A percentile compares a stretch with the other conserved stretches of the same genome.
phyloP scores from a whole-genome alignment of 2,797 vertebrate species.

The Argya squamiceps region DNA sequence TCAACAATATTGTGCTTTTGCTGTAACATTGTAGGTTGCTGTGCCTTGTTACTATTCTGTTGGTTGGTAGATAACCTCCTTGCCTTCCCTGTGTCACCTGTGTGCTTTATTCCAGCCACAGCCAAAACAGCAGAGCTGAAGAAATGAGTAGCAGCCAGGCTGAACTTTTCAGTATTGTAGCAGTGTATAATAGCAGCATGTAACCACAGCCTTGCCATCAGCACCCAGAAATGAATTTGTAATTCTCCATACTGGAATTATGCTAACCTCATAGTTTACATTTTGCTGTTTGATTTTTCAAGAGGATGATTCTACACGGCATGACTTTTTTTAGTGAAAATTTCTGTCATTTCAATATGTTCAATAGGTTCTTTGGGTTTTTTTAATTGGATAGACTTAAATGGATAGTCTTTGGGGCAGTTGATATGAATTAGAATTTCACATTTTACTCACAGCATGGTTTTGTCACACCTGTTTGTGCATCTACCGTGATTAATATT shows the following conservation, averaged over 20 bases:
- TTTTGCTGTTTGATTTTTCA: neutral
- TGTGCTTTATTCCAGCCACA: neutral
- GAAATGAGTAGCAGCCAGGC: neutral
- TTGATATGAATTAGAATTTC: neutral
- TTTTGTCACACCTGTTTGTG: conserved; percentile 48
- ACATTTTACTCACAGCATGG: conserved; percentile 16
- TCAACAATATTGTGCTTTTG: neutral
- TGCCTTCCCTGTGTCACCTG: neutral
- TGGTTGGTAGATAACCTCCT: neutral
- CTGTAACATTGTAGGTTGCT: neutral
- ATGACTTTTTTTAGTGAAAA: neutral
- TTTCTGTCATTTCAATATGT: neutral
- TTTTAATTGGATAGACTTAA: neutral
- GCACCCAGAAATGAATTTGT: neutral
- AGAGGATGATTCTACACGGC: neutral
- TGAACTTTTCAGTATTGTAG: neutral
- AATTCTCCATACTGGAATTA: neutral
- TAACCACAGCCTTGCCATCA: neutral
- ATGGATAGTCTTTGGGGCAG: neutral
- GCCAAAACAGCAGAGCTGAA: neutral
- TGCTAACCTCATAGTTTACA: neutral
- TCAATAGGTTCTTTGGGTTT: neutral
- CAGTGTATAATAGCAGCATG: neutral
- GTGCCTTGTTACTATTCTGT: neutral
- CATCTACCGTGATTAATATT: conserved; percentile 47